Conservation (phyloP, 2,888 invertebrate species). For the Emmelina monodactyla region DNA sequence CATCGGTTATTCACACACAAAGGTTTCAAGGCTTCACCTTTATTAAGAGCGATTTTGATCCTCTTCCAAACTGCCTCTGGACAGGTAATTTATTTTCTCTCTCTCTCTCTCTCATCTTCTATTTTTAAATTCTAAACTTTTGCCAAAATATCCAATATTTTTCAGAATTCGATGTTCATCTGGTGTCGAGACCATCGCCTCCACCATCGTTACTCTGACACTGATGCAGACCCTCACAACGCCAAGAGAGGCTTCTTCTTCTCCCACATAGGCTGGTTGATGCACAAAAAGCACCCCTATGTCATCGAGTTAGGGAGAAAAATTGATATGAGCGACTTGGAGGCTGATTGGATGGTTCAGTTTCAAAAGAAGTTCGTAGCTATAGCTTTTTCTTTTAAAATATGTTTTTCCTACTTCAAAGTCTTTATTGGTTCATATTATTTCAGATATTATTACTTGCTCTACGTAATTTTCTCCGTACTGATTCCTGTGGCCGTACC, state of each 20-base stretch:
- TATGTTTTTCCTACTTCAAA: no score
- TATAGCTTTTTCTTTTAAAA: no score
- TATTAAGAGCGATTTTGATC: slow-evolving; percentile 69
- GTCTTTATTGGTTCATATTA: no score
- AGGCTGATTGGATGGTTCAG: slow-evolving; percentile 74
- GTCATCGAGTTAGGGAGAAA: slow-evolving; percentile 71
- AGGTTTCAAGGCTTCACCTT: slow-evolving; percentile 74
- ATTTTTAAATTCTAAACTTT: no score
- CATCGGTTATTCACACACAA: slow-evolving; percentile 82
- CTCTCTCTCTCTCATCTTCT: no score
- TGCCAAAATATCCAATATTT: no score
- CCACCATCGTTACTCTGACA: slow-evolving; percentile 77
- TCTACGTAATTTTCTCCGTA: slow-evolving; percentile 68
- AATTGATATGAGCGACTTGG: slow-evolving; percentile 80
- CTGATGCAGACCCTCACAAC: slow-evolving; percentile 82
- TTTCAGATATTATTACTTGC: slow-evolving; percentile 71
- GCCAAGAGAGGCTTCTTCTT: slow-evolving; percentile 86
- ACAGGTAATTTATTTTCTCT: no score
- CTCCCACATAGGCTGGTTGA: slow-evolving; percentile 86
- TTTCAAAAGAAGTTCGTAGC: slow-evolving; percentile 84
- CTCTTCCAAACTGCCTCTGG: slow-evolving; percentile 74
- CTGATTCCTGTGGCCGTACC: slow-evolving; percentile 71
- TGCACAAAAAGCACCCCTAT: slow-evolving; percentile 79
- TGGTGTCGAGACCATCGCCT: slow-evolving; percentile 85
- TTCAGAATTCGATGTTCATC: slow-evolving; percentile 74